Conservation (phyloP, 2,888 invertebrate genomes). For the Busseola fusca region DNA sequence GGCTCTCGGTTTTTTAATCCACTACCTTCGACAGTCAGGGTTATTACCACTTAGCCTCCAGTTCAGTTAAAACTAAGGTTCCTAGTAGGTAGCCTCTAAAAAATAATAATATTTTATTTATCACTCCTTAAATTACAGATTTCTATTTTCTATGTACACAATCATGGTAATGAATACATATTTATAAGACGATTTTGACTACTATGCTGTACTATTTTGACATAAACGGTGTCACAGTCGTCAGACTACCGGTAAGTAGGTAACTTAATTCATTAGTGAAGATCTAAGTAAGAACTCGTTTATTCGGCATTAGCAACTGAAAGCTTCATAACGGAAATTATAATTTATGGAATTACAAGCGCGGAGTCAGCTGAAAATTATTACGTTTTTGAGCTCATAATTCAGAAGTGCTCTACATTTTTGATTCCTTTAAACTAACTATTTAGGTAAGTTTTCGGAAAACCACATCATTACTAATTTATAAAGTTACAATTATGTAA, state of each 20-base stretch:
- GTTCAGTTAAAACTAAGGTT: not conserved
- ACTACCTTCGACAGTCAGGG: not conserved
- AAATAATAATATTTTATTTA: no score
- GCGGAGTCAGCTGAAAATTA: not conserved
- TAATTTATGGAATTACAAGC: not conserved
- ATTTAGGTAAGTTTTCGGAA: not conserved
- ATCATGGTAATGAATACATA: no score
- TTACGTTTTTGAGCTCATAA: not conserved
- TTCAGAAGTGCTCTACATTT: not conserved
- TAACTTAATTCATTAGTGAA: not conserved
- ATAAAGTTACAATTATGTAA: not conserved
- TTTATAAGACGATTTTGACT: no score
- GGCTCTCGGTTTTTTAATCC: not conserved
- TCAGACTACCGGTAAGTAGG: no score
- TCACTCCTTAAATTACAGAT: no score
- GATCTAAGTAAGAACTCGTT: not conserved
- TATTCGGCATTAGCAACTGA: not conserved
- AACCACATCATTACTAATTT: constrained; percentile 8
- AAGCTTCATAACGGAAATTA: not conserved
- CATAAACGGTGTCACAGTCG: no score
- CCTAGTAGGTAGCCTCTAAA: not conserved
- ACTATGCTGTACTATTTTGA: no score
- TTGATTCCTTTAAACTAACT: not conserved
- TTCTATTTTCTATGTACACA: no score
- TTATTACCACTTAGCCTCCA: not conserved